Evolutionary conservation across 2,113 vertebrate genomes (phyloP).

Genomic region (Mohoua ochrocephala): DNA sequence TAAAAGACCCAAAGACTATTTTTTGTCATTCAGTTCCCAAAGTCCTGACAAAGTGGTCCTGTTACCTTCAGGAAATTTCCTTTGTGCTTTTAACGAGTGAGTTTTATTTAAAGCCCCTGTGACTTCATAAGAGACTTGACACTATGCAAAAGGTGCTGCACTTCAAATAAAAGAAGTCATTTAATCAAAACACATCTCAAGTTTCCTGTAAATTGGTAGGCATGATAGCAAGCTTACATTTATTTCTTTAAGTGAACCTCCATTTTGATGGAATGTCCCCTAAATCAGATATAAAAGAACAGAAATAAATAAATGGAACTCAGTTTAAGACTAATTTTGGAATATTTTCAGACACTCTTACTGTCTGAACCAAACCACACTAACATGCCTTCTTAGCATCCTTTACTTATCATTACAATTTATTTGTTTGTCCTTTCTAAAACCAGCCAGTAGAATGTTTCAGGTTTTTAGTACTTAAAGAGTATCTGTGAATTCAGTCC

Average conservation of each 20-base stretch:
- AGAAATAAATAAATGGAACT: background rate
- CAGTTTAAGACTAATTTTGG: background rate
- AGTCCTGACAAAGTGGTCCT: background rate
- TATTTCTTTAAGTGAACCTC: background rate
- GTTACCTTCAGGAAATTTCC: background rate
- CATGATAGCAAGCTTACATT: background rate
- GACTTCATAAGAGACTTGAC: background rate
- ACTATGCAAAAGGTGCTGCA: background rate
- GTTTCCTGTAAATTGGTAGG: background rate
- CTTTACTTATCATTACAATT: background rate
- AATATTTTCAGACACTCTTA: background rate
- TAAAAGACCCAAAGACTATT: background rate
- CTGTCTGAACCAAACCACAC: background rate
- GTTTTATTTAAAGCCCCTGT: background rate
- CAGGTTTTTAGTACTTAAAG: background rate
- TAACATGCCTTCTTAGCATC: background rate
- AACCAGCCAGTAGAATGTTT: background rate
- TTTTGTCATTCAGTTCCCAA: background rate
- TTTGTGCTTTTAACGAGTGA: background rate
- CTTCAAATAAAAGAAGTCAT: background rate
- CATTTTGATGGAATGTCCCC: background rate
- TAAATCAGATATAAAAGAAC: background rate
- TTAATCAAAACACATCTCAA: background rate
- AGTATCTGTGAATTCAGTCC: constrained; percentile 19
- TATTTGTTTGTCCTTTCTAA: background rate